A percentile compares a stretch with the other conserved stretches of the same genome.
Conservation (phyloP, 23 tunicate species). For the Clavelina lepadiformis region DNA sequence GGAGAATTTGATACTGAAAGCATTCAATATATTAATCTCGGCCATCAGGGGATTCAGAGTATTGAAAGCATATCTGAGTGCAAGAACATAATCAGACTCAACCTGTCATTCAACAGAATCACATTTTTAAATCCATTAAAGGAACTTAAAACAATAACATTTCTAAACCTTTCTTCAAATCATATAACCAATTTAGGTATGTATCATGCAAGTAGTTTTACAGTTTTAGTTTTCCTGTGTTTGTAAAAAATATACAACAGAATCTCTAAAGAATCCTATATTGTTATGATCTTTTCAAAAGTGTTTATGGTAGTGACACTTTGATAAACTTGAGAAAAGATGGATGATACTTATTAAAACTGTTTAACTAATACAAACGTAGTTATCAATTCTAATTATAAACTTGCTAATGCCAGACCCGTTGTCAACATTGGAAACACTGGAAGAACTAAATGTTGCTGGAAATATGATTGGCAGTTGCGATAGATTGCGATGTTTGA, state of each 20-base stretch:
- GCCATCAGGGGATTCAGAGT: slow-evolving; percentile 13
- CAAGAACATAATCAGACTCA: slow-evolving; percentile 37
- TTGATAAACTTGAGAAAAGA: too few relatives aligned
- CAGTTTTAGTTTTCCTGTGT: too few relatives aligned
- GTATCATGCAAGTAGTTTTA: background rate
- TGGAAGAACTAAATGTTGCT: slow-evolving; percentile 53
- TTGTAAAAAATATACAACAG: too few relatives aligned
- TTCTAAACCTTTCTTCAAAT: slow-evolving; percentile 60
- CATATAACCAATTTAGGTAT: slow-evolving; percentile 71
- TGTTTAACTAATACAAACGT: too few relatives aligned
- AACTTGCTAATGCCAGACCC: too few relatives aligned
- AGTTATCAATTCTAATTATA: background rate
- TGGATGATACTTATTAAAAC: too few relatives aligned
- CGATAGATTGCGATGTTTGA: slow-evolving; percentile 52
- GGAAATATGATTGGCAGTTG: slow-evolving; percentile 53
- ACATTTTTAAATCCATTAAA: slow-evolving; percentile 24
- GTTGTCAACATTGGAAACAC: slow-evolving; percentile 29
- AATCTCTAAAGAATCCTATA: too few relatives aligned
- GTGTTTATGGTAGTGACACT: too few relatives aligned
- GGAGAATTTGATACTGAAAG: slow-evolving; percentile 85
- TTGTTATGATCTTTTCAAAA: too few relatives aligned
- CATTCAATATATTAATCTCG: slow-evolving; percentile 41
- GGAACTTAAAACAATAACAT: slow-evolving; percentile 30
- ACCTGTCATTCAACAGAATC: slow-evolving; percentile 46
- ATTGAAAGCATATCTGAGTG: slow-evolving; percentile 29